Evolutionary conservation across 2,888 invertebrate species (phyloP).

Genomic region (Himalopsyche japonica): DNA sequence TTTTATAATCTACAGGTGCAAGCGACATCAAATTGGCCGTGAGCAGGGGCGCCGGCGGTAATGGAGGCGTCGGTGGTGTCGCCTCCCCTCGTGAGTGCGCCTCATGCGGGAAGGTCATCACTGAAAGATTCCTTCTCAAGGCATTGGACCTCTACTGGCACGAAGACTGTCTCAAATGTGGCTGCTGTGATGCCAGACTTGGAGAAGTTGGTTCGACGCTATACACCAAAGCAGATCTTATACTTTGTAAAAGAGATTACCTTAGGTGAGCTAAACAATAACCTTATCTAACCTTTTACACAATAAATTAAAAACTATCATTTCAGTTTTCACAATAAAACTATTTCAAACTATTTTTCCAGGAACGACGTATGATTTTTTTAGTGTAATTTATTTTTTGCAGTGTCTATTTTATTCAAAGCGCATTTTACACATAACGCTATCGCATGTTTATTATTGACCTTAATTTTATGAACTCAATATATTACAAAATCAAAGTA

Average conservation of each 20-base stretch:
- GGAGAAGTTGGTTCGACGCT: slow-evolving; percentile 91
- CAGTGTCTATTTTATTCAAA: too few relatives aligned
- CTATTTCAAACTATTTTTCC: too few relatives aligned
- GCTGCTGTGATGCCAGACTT: slow-evolving; percentile 90
- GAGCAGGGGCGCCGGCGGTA: slow-evolving; percentile 44
- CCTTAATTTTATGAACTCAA: too few relatives aligned
- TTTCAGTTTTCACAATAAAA: too few relatives aligned
- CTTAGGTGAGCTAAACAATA: slow-evolving; percentile 66
- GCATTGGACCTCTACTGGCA: slow-evolving; percentile 92
- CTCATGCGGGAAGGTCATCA: slow-evolving; percentile 84
- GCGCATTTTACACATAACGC: too few relatives aligned
- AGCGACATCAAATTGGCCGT: slow-evolving; percentile 45
- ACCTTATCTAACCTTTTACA: too few relatives aligned
- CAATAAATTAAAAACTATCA: too few relatives aligned
- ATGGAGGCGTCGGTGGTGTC: slow-evolving; percentile 49
- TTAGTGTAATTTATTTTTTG: too few relatives aligned
- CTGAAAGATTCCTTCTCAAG: slow-evolving; percentile 79
- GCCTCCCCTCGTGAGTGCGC: slow-evolving; percentile 71
- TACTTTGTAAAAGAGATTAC: slow-evolving; percentile 90
- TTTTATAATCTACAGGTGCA: slow-evolving; percentile 19
- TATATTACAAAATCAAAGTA: too few relatives aligned
- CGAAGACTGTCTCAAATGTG: slow-evolving; percentile 90
- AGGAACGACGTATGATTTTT: too few relatives aligned
- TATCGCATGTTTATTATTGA: too few relatives aligned
- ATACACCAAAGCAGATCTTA: slow-evolving; percentile 88